Percentiles rank a stretch among this genome's conserved stretches.
Evolutionary conservation across 2,797 vertebrate species (phyloP).

Genomic region (Gobio occitaniae): DNA sequence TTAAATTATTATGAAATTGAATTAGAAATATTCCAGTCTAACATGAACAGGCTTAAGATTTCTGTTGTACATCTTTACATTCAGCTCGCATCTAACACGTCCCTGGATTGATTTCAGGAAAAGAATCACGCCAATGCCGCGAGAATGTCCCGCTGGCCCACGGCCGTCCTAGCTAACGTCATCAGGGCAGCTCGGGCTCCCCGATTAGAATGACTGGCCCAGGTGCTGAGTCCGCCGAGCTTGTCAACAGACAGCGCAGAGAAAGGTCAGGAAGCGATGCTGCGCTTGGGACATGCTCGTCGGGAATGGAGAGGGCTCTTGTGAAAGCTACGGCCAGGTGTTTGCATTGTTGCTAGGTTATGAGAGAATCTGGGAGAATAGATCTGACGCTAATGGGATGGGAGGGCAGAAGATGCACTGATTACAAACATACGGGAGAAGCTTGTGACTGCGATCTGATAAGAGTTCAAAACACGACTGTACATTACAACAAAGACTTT

Average conservation of each 20-base stretch:
- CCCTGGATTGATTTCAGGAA: constrained; percentile 31
- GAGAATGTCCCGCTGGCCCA: constrained; percentile 48
- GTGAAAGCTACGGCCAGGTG: constrained; percentile 21
- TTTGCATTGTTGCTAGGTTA: constrained; percentile 43
- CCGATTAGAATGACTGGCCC: constrained; percentile 53
- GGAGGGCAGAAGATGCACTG: constrained; percentile 6
- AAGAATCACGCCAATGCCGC: constrained; percentile 26
- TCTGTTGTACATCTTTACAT: neutral
- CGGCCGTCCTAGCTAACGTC: constrained; percentile 1
- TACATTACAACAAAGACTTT: neutral
- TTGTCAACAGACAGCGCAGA: constrained; percentile 24
- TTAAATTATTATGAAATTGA: neutral
- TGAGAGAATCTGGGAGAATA: constrained; percentile 18
- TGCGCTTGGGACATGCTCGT: neutral
- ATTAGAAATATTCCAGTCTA: neutral
- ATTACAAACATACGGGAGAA: constrained; percentile 16
- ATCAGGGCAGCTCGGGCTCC: constrained; percentile 1
- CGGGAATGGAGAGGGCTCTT: constrained; percentile 28
- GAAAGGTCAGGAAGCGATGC: constrained; percentile 54
- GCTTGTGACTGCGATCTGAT: constrained; percentile 37
- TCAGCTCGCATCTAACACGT: neutral
- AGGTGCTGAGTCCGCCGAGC: constrained; percentile 46
- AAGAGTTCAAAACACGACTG: constrained; percentile 14
- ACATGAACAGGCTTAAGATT: neutral
- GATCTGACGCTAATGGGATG: constrained; percentile 4